Conservation (phyloP, 2,113 vertebrate species). For the Tupaia tana region DNA sequence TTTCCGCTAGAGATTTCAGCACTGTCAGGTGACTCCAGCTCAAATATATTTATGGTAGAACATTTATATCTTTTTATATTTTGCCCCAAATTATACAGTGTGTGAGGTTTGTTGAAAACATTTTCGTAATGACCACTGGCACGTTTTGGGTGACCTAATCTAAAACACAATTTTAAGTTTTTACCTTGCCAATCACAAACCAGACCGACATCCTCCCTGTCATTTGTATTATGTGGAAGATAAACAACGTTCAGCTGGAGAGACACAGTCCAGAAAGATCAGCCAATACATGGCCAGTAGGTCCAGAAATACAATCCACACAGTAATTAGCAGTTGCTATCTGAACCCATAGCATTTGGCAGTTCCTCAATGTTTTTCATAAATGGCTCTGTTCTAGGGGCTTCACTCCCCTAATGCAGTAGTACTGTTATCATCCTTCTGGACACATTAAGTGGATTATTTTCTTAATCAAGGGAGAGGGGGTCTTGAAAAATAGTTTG, state of each 20-base stretch:
- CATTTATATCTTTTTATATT: constrained; percentile 12
- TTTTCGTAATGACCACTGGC: constrained; percentile 19
- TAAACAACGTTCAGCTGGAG: constrained; percentile 53
- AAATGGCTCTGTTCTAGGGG: constrained; percentile 51
- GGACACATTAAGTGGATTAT: constrained; percentile 56
- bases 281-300: background rate
- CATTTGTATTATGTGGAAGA: constrained; percentile 56
- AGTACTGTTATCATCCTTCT: constrained; percentile 54
- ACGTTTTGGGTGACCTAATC: constrained; percentile 50
- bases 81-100: background rate
- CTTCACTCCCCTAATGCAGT: background rate
- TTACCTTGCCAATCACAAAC: constrained; percentile 30
- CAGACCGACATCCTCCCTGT: constrained; percentile 5
- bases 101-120: background rate
- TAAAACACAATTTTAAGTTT: constrained; percentile 46
- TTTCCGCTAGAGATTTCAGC: background rate
- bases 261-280: constrained; percentile 33
- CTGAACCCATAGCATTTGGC: background rate
- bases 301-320: constrained; percentile 56
- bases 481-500: constrained; percentile 48
- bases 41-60: background rate
- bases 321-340: constrained; percentile 42
- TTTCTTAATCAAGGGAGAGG: constrained; percentile 42
- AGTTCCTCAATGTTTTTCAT: constrained; percentile 30
- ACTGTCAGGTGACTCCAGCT: background rate